Conservation (phyloP, 2,888 invertebrate genomes). For the Mesorhabditis sp. region DNA sequence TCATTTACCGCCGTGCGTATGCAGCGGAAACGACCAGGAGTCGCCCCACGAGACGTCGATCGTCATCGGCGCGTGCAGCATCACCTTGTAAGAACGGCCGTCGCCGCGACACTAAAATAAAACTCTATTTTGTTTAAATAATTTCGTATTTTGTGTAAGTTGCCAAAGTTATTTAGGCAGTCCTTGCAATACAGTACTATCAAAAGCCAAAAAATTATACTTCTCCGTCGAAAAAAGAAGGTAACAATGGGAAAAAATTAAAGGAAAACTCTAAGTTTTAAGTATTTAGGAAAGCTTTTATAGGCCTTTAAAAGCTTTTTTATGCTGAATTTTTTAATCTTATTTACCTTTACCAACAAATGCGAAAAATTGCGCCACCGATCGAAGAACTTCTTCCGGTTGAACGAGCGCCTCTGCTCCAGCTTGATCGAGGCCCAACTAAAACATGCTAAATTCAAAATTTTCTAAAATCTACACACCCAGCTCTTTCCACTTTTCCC, state of each 20-base stretch:
- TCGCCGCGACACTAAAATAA: constrained; percentile 72
- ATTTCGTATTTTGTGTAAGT: too few species aligned
- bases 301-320: too few species aligned
- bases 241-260: too few species aligned
- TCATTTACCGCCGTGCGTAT: constrained; percentile 73
- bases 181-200: too few species aligned
- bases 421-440: constrained; percentile 55
- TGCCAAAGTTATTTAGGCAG: too few species aligned
- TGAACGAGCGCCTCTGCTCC: constrained; percentile 42
- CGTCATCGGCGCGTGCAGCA: constrained; percentile 73
- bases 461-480: background rate
- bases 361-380: constrained; percentile 53
- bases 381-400: constrained; percentile 40
- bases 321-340: too few species aligned
- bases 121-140: too few species aligned
- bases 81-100: constrained; percentile 82
- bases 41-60: constrained; percentile 87
- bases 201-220: too few species aligned
- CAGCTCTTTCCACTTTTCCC: constrained; percentile 1
- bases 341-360: constrained; percentile 45
- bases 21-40: constrained; percentile 78
- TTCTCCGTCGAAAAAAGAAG: too few species aligned
- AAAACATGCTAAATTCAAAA: constrained; percentile 3
- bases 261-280: too few species aligned
- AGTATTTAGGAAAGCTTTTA: too few species aligned